Evolutionary conservation across 2,888 invertebrate species (phyloP).

Genomic region (Drosophila sordidapex): DNA sequence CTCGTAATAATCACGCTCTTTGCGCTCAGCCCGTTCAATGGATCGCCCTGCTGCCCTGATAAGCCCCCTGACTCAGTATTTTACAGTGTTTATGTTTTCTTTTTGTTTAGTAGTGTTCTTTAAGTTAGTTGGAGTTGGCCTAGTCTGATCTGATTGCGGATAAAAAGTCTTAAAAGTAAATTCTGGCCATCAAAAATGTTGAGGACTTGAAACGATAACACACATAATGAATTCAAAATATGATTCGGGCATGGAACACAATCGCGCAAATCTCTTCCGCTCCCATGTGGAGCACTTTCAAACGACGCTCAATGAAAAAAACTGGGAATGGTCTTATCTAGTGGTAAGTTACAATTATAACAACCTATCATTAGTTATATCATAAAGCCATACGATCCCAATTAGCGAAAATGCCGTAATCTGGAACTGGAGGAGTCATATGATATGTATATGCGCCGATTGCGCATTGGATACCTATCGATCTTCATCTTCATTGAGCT

Average conservation of each 20-base stretch:
- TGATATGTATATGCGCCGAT: conserved; percentile 90
- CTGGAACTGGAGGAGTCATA: conserved; percentile 91
- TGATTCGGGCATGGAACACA: conserved; percentile 55
- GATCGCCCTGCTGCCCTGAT: conserved; percentile 21
- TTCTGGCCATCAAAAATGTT: conserved; percentile 44
- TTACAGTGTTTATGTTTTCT: conserved; percentile 30
- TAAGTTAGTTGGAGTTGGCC: conserved; percentile 10
- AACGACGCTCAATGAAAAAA: conserved; percentile 79
- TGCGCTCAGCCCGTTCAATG: conserved; percentile 17
- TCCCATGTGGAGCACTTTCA: conserved; percentile 58
- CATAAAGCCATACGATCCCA: neutral
- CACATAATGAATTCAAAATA: conserved; percentile 67
- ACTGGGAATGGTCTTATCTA: conserved; percentile 85
- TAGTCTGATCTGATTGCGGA: conserved; percentile 61
- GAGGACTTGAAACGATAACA: conserved; percentile 33
- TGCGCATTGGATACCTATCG: conserved; percentile 91
- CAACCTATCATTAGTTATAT: neutral
- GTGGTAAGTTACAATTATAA: conserved; percentile 69
- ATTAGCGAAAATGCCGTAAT: conserved; percentile 90
- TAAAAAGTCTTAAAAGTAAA: neutral
- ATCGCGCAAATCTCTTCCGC: conserved; percentile 53
- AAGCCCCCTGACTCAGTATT: conserved; percentile 33
- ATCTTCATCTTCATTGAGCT: conserved; percentile 90
- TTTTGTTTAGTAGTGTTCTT: conserved; percentile 6
- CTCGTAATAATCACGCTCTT: conserved; percentile 31